Percentiles rank a stretch among this genome's conserved stretches.
phyloP scores from a whole-genome alignment of 2,113 vertebrate species.

The Odobenus rosmarus region DNA sequence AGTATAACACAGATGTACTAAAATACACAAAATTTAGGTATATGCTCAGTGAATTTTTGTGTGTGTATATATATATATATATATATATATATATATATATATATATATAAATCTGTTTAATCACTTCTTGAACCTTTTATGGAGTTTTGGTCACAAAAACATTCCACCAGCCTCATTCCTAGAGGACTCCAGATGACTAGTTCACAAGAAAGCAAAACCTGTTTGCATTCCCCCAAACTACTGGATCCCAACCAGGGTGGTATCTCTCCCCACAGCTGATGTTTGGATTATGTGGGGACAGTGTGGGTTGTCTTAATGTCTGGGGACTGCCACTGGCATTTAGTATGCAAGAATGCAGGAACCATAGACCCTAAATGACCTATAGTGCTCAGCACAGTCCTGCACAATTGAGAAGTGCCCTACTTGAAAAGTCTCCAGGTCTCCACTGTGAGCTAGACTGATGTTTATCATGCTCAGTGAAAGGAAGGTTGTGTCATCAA shows the following conservation, averaged over 20 bases:
- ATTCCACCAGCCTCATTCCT: background rate
- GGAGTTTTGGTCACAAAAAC: background rate
- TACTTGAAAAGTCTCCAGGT: background rate
- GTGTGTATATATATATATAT: no score
- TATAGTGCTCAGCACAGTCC: background rate
- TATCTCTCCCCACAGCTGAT: fast-evolving
- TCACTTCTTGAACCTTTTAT: background rate
- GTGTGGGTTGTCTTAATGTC: no score
- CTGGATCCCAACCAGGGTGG: no score
- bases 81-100: no score
- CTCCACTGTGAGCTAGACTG: background rate
- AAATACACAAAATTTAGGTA: background rate
- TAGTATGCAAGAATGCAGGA: background rate
- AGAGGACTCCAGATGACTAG: background rate
- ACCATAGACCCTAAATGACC: background rate
- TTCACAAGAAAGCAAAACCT: background rate
- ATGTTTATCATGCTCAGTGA: background rate
- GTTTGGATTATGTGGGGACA: fast-evolving
- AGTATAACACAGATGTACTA: background rate
- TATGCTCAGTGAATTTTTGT: background rate
- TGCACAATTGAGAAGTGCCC: background rate
- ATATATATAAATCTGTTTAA: background rate
- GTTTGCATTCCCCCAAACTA: no score
- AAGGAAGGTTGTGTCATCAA: background rate
- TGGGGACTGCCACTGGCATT: background rate